phyloP scores from a whole-genome alignment of 1,140 invertebrate species.

The Bombyx mandarina region DNA sequence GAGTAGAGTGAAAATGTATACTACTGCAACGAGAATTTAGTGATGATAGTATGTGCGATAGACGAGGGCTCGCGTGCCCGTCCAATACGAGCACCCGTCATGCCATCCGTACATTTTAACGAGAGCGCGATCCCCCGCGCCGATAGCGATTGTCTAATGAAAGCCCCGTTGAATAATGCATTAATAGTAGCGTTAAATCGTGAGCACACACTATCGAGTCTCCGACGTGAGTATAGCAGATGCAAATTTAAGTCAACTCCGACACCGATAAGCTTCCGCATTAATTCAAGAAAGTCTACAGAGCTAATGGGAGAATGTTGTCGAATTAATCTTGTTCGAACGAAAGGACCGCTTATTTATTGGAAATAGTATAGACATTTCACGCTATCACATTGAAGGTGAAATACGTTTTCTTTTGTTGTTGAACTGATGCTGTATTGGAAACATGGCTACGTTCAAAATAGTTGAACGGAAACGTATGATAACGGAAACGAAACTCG shows the following conservation, averaged over 20 bases:
- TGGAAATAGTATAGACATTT: too few relatives aligned
- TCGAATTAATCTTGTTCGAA: too few relatives aligned
- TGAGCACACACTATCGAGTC: slow-evolving; percentile 61
- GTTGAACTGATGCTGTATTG: too few relatives aligned
- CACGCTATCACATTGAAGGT: too few relatives aligned
- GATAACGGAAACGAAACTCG: too few relatives aligned
- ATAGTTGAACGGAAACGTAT: too few relatives aligned
- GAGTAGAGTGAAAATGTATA: too few relatives aligned
- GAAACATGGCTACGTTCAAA: too few relatives aligned
- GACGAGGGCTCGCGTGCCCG: slow-evolving; percentile 38
- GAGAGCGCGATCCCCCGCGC: slow-evolving; percentile 58
- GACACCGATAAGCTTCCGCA: slow-evolving; percentile 55
- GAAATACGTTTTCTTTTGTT: too few relatives aligned
- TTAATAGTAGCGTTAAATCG: slow-evolving; percentile 70
- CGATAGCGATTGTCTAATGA: slow-evolving; percentile 66
- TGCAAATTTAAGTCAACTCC: slow-evolving; percentile 64
- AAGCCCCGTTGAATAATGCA: slow-evolving; percentile 69
- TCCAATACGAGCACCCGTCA: slow-evolving; percentile 61
- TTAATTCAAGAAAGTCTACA: slow-evolving; percentile 49
- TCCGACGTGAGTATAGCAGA: slow-evolving; percentile 58
- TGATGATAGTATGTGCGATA: slow-evolving; percentile 18
- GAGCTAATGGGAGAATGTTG: too few relatives aligned
- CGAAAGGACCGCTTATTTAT: too few relatives aligned
- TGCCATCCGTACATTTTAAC: slow-evolving; percentile 68
- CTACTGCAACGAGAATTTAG: too few relatives aligned